Evolutionary conservation across 2,113 vertebrate species (phyloP).

Genomic region (Entomyzon cyanotis): DNA sequence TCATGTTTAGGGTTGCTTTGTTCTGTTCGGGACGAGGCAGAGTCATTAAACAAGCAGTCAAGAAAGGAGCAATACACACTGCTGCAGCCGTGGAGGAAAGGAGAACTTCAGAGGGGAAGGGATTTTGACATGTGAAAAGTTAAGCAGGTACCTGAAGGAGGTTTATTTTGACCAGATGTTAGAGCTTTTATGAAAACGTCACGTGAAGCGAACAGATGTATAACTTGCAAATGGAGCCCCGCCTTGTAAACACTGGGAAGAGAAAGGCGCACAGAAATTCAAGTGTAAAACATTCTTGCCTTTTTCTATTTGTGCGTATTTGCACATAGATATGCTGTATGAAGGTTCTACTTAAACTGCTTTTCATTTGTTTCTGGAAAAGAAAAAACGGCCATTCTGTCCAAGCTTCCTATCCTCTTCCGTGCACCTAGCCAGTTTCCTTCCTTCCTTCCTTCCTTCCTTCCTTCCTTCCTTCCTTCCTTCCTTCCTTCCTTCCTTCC

Average conservation of each 20-base stretch:
- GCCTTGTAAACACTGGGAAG: slow-evolving; percentile 70
- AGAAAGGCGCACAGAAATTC: slow-evolving; percentile 57
- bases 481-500: not conserved
- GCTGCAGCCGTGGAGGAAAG: not conserved
- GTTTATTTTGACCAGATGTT: slow-evolving; percentile 93
- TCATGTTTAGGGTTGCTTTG: not conserved
- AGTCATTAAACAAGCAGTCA: not conserved
- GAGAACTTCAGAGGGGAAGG: slow-evolving; percentile 12
- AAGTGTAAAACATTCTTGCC: slow-evolving; percentile 40
- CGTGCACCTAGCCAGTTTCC: accelerated
- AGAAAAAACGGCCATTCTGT: not conserved
- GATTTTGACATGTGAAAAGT: slow-evolving; percentile 81
- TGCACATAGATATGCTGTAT: not conserved
- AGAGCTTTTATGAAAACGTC: slow-evolving; percentile 83
- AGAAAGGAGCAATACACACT: not conserved
- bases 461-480: not conserved
- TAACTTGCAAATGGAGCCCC: slow-evolving; percentile 72
- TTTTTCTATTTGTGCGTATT: not conserved
- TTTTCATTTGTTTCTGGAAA: not conserved
- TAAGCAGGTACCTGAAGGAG: slow-evolving; percentile 86
- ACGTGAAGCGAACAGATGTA: slow-evolving; percentile 91
- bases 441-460: too few species aligned
- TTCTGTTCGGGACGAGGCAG: not conserved
- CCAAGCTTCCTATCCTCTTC: not conserved
- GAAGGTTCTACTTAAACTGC: not conserved